Evolutionary conservation across 23 tunicate genomes (phyloP).

Genomic region (Halocynthia roretzi): DNA sequence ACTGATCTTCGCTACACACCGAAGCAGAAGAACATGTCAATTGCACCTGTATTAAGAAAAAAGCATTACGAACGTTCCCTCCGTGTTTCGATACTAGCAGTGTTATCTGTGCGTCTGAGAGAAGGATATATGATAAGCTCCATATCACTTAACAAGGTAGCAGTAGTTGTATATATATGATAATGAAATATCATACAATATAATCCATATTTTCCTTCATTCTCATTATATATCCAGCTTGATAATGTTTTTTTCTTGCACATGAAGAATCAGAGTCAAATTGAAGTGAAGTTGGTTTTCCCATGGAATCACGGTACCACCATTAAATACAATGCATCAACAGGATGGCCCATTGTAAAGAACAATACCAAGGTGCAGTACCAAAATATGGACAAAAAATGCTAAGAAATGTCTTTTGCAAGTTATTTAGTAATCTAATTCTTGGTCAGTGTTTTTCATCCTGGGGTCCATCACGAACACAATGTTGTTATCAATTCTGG

Average conservation of each 20-base stretch:
- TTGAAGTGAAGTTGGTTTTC: conserved; percentile 7
- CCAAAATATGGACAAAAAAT: no score
- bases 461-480: no score
- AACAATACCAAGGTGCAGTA: conserved; percentile 16
- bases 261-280: conserved; percentile 2
- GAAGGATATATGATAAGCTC: conserved; percentile 62
- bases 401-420: no score
- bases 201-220: no score
- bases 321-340: conserved; percentile 58
- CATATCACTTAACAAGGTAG: conserved; percentile 12
- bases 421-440: no score
- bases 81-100: conserved; percentile 34
- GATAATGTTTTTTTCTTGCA: no score
- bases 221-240: no score
- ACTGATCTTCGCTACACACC: conserved; percentile 16
- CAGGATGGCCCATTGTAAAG: conserved; percentile 68
- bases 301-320: conserved; percentile 61
- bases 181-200: no score
- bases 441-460: no score
- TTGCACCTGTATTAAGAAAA: conserved; percentile 16
- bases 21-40: conserved; percentile 21
- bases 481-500: no score
- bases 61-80: conserved; percentile 54
- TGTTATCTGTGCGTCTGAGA: conserved; percentile 49
- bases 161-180: no score